Conservation (phyloP, 1,140 invertebrate species). For the Leptinotarsa lineolata region DNA sequence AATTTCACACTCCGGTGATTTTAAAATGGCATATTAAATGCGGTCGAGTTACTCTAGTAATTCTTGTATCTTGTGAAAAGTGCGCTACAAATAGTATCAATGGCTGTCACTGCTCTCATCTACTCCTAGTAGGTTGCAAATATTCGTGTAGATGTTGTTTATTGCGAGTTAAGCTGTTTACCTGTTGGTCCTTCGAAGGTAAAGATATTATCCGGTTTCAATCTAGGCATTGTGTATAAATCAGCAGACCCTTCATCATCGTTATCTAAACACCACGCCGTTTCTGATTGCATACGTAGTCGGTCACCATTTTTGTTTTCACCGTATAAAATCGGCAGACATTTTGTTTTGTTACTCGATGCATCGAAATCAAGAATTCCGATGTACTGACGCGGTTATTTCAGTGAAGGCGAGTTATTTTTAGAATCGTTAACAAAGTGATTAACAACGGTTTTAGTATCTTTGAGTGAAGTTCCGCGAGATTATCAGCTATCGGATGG, state of each 20-base stretch:
- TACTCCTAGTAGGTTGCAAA: neutral
- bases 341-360: conserved; percentile 15
- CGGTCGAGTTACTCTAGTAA: neutral
- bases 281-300: neutral
- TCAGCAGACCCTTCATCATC: no score
- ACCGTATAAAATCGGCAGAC: neutral
- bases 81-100: neutral
- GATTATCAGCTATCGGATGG: neutral
- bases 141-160: no score
- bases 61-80: neutral
- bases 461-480: neutral
- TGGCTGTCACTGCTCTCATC: neutral
- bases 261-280: no score
- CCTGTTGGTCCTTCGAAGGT: no score
- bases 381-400: conserved; percentile 16
- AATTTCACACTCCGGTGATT: conserved; percentile 1
- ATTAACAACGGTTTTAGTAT: neutral
- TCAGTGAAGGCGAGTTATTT: conserved; percentile 1
- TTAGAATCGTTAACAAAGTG: conserved; percentile 2
- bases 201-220: no score
- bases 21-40: neutral
- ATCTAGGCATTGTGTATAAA: no score
- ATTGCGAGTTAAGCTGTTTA: neutral
- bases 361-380: conserved; percentile 1
- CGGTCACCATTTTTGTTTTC: conserved; percentile 1